phyloP scores from a whole-genome alignment of 2,113 vertebrate genomes.

The Dendropsophus ebraccatus region DNA sequence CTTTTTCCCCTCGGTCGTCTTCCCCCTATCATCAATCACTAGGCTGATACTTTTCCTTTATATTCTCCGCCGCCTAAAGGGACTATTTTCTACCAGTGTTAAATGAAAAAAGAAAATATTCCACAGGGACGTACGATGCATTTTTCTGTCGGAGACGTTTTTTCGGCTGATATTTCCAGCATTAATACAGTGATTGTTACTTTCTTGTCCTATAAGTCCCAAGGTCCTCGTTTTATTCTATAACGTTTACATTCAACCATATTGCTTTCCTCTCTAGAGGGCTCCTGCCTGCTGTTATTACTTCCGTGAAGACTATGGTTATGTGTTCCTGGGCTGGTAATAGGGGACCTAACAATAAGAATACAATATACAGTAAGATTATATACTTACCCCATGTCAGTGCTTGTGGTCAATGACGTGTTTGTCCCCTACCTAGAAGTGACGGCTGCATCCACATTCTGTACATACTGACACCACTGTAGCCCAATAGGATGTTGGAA shows the following conservation, averaged over 20 bases:
- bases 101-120: conserved; percentile 22
- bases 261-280: neutral
- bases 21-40: conserved; percentile 4
- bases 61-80: neutral
- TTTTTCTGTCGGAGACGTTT: neutral
- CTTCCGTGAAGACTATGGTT: neutral
- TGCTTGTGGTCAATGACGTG: too few relatives aligned
- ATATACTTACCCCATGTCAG: neutral
- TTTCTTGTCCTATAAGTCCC: conserved; percentile 19
- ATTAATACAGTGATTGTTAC: conserved; percentile 29
- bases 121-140: neutral
- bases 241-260: conserved; percentile 5
- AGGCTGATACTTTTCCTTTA: neutral
- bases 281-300: neutral
- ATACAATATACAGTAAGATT: neutral
- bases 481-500: too few relatives aligned
- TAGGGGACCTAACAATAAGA: neutral
- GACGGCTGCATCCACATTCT: too few relatives aligned
- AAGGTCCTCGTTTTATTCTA: conserved; percentile 23
- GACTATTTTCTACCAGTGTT: neutral
- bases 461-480: too few relatives aligned
- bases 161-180: neutral
- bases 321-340: conserved; percentile 7
- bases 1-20: neutral
- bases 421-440: too few relatives aligned